Conservation (phyloP, 2,888 invertebrate species). For the Buathra laborator region DNA sequence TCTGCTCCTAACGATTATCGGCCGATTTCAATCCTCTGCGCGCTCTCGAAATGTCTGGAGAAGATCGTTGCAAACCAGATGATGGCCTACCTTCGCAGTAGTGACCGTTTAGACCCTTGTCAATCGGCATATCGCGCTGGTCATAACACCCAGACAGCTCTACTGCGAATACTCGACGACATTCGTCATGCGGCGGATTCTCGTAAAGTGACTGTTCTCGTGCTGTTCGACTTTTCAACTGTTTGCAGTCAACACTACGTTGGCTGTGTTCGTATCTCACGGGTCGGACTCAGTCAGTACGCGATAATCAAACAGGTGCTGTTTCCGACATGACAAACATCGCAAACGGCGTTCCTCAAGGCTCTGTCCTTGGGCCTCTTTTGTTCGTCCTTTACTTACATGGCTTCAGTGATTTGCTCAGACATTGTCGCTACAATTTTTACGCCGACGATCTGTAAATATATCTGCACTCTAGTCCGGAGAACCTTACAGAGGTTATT, state of each 20-base stretch:
- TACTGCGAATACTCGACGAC: slow-evolving; percentile 73
- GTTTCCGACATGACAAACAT: neutral
- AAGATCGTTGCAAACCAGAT: neutral
- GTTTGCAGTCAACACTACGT: slow-evolving; percentile 85
- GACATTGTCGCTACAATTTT: slow-evolving; percentile 20
- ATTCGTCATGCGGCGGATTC: slow-evolving; percentile 70
- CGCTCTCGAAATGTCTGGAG: neutral
- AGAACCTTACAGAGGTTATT: neutral
- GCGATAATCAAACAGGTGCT: neutral
- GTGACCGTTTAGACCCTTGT: neutral
- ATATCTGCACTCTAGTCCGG: neutral
- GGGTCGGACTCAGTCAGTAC: slow-evolving; percentile 9
- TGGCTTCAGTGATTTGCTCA: slow-evolving; percentile 13
- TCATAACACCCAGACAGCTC: slow-evolving; percentile 66
- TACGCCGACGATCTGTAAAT: neutral
- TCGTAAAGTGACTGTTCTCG: neutral
- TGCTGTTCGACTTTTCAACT: slow-evolving; percentile 18
- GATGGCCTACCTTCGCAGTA: neutral
- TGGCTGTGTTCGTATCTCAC: slow-evolving; percentile 58
- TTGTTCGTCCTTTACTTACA: slow-evolving; percentile 47
- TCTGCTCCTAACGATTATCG: neutral
- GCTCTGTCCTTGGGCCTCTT: slow-evolving; percentile 49
- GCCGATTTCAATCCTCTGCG: neutral
- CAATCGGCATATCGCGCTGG: slow-evolving; percentile 19
- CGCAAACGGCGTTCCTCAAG: slow-evolving; percentile 51